phyloP scores from a whole-genome alignment of 2,797 vertebrate genomes.

The Cirrhinus molitorella region DNA sequence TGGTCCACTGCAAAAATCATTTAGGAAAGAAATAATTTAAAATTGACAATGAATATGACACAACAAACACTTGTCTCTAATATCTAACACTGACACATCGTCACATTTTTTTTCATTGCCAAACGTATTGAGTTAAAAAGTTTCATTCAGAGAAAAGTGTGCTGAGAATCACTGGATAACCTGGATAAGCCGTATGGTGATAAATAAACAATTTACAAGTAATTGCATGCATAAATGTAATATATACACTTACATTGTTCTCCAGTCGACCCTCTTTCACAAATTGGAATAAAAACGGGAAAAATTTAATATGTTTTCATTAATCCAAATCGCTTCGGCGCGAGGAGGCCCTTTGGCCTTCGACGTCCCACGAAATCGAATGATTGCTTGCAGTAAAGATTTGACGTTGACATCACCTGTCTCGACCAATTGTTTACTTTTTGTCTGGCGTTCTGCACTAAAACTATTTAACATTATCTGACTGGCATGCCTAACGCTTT shows the following conservation, averaged over 20 bases:
- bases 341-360: conserved; percentile 46
- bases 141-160: neutral
- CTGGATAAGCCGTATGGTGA: neutral
- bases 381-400: conserved; percentile 11
- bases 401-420: conserved; percentile 60
- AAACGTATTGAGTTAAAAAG: neutral
- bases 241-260: conserved; percentile 24
- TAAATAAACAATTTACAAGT: neutral
- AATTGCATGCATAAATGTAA: neutral
- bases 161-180: neutral
- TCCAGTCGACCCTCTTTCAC: neutral
- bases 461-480: conserved; percentile 55
- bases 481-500: conserved; percentile 15
- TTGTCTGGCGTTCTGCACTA: conserved; percentile 55
- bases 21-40: neutral
- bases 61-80: neutral
- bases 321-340: conserved; percentile 22
- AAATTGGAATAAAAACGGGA: neutral
- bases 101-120: neutral
- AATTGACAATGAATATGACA: neutral
- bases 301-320: neutral
- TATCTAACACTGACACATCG: neutral
- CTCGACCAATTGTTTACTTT: conserved; percentile 55
- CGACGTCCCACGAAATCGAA: conserved; percentile 21
- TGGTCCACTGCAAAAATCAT: neutral